A percentile compares a stretch with the other conserved stretches of the same genome.
phyloP scores from a whole-genome alignment of 2,797 vertebrate species.

The Pteropus rufus region DNA sequence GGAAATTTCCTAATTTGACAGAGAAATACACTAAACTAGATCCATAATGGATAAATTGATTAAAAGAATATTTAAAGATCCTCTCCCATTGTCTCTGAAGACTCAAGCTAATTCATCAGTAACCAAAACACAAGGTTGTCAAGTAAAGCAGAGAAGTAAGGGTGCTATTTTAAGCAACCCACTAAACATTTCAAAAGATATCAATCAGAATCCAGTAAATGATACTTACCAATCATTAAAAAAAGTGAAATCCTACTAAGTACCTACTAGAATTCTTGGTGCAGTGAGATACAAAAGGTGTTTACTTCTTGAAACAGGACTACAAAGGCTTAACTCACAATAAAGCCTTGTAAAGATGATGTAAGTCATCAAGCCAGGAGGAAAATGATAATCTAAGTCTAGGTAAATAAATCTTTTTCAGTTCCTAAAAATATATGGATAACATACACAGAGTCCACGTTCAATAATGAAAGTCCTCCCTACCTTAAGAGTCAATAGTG shows the following conservation, averaged over 20 bases:
- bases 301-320: constrained; percentile 4
- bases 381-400: neutral
- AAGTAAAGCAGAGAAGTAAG: neutral
- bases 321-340: neutral
- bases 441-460: neutral
- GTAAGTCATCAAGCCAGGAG: neutral
- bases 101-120: neutral
- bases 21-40: constrained; percentile 28
- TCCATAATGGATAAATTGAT: neutral
- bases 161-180: neutral
- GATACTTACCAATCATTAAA: constrained; percentile 9
- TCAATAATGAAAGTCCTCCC: neutral
- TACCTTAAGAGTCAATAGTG: neutral
- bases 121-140: constrained; percentile 1
- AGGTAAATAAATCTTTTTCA: neutral
- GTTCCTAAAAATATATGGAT: constrained; percentile 5
- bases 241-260: neutral
- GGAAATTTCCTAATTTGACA: neutral
- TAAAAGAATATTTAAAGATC: neutral
- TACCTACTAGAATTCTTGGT: neutral
- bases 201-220: neutral
- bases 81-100: neutral
- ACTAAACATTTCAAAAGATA: constrained; percentile 22
- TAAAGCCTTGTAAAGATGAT: constrained; percentile 1
- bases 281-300: neutral